phyloP scores from a whole-genome alignment of 2,113 vertebrate genomes.

The Saccopteryx leptura region DNA sequence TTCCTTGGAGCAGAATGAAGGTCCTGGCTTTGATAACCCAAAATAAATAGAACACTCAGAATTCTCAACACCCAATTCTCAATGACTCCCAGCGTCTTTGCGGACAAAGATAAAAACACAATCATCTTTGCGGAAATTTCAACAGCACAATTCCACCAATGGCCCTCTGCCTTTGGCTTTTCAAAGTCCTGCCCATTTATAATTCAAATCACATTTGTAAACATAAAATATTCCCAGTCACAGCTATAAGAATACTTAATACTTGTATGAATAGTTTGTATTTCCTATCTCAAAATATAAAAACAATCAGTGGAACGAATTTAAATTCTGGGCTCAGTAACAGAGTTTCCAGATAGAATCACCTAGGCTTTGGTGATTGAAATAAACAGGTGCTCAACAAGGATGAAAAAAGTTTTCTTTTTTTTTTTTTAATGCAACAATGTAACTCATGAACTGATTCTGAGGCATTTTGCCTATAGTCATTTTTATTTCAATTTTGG shows the following conservation, averaged over 20 bases:
- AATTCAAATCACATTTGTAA: conserved; percentile 57
- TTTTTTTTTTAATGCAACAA: neutral
- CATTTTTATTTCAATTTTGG: conserved; percentile 20
- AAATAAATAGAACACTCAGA: neutral
- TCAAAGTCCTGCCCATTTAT: conserved; percentile 1
- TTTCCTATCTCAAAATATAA: conserved; percentile 61
- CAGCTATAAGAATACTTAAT: conserved; percentile 61
- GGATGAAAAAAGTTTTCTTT: neutral
- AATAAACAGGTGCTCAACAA: conserved; percentile 62
- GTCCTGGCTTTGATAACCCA: neutral
- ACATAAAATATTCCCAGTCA: conserved; percentile 30
- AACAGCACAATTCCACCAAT: neutral
- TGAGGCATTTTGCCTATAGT: neutral
- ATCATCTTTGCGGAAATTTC: neutral
- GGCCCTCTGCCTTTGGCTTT: neutral
- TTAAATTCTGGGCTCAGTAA: conserved; percentile 66
- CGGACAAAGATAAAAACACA: neutral
- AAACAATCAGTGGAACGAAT: conserved; percentile 36
- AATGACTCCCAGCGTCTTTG: neutral
- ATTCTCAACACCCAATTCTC: neutral
- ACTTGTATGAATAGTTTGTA: conserved; percentile 43
- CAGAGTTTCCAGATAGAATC: conserved; percentile 60
- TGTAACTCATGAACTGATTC: conserved; percentile 44
- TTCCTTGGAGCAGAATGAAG: neutral
- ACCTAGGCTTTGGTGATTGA: conserved; percentile 48